A percentile compares a stretch with the other conserved stretches of the same genome.
These are phyloP conservation scores for Takifugu rubripes DNA, from an alignment of 2,797 vertebrate species.

Conservation along the genomic window DNA sequence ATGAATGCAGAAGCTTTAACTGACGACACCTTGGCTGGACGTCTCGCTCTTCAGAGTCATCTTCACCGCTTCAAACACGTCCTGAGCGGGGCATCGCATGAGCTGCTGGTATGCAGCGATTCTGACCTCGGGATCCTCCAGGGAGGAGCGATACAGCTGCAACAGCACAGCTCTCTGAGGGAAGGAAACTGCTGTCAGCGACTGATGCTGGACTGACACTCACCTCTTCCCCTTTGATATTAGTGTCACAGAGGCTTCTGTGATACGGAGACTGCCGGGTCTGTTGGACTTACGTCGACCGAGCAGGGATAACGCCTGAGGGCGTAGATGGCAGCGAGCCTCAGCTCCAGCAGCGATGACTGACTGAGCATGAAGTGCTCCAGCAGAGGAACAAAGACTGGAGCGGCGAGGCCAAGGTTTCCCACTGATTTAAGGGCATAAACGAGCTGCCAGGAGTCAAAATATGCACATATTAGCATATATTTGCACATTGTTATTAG, in stretches of 20 bases:
- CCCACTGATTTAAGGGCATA: conserved; percentile 82
- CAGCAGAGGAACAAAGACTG: conserved; percentile 65
- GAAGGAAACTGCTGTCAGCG: conserved; percentile 58
- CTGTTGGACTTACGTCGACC: conserved; percentile 68
- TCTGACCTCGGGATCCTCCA: conserved; percentile 83
- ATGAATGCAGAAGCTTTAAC: not conserved
- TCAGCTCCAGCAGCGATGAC: conserved; percentile 58
- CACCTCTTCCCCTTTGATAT: conserved; percentile 46
- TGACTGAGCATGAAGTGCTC: conserved; percentile 61
- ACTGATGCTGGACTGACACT: conserved; percentile 21
- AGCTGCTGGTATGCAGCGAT: conserved; percentile 85
- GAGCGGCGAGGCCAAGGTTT: conserved; percentile 75
- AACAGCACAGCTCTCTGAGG: conserved; percentile 75
- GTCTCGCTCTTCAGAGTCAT: conserved; percentile 74
- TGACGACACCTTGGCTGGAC: conserved; percentile 83
- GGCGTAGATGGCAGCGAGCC: conserved; percentile 79
- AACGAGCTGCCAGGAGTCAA: conserved; percentile 65
- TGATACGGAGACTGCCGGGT: not conserved
- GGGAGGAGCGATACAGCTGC: conserved; percentile 73
- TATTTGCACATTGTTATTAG: not conserved
- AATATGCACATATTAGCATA: not conserved
- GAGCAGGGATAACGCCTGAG: conserved; percentile 84
- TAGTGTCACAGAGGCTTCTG: conserved; percentile 5
- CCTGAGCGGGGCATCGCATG: conserved; percentile 79
- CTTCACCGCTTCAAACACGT: conserved; percentile 76